Evolutionary conservation across 2,797 vertebrate genomes (phyloP), one percentile per base, ranked within the genome.

Genomic region (Moxostoma hubbsi): DNA sequence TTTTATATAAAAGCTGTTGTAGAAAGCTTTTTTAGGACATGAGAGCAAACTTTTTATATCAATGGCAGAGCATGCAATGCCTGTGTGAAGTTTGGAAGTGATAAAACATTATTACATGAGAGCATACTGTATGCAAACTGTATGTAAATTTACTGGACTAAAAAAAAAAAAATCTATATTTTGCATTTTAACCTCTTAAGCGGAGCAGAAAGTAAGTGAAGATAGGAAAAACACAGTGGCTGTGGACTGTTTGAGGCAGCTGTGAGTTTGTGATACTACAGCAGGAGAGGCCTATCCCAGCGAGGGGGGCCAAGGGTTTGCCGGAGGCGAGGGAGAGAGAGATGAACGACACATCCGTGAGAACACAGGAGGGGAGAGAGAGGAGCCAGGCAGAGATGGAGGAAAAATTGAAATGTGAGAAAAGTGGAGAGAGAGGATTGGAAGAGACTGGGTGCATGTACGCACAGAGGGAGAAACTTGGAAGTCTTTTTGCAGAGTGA

Each of bases 241-340:
- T 53, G 53, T 73, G 62, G 73, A 76, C 59, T 61, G 76, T 74
- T 73, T 64, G 66, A 62, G 73, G 78, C 85, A 86, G 85, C 85
- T 86, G 85, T 75, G 75, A 62, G 77, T 82, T 82, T 77, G 80
- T 85, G 84, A 85, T 84, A 84, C 74, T 71, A 73, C 77, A 81
- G 82, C 67, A 15, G 73, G 77, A 24, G 71, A 75, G 72, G 80
- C 77, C 81, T 78, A 58, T 82, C 81, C 83, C 81, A 74, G 65
- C 61, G 69, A 79, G 55, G 36, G 58, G 54, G 71, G 77, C 66
- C 50, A 80, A 76, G 51, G 76, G 50, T 43, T 36, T 36, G 36
- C 36, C 36, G 4, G 4, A 36, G 36, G 36, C 36, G 36, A 36
- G 36, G 74, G 58, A 36, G 53, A 43, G 66, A 53, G 61, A 70